phyloP scores from a whole-genome alignment of 2,113 vertebrate species.

The Cyanoderma ruficeps region DNA sequence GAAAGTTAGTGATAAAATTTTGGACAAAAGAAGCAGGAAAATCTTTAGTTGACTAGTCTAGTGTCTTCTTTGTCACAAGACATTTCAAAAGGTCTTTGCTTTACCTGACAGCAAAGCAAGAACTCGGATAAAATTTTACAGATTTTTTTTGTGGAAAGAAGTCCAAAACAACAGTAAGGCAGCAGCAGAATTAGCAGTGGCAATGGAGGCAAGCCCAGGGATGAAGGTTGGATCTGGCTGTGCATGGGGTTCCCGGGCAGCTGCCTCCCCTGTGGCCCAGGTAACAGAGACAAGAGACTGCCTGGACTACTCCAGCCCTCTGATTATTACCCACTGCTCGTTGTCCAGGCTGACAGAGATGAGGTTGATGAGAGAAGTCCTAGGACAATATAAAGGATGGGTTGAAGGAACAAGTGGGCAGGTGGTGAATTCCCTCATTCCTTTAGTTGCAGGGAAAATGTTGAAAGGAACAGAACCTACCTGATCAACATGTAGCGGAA shows the following conservation, averaged over 20 bases:
- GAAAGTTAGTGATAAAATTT: background rate
- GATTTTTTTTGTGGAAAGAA: background rate
- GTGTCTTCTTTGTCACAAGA: background rate
- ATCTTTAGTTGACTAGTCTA: background rate
- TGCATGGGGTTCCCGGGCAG: rapidly evolving
- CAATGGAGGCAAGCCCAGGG: background rate
- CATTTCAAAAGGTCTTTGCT: background rate
- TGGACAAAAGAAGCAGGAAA: background rate
- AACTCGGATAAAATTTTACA: background rate
- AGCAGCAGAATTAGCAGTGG: background rate
- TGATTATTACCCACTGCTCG: background rate
- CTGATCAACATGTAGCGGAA: background rate
- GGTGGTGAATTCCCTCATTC: background rate
- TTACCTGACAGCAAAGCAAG: background rate
- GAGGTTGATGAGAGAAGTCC: background rate
- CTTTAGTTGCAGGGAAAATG: background rate
- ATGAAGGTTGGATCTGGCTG: background rate
- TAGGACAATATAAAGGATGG: too few species aligned
- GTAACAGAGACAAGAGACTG: background rate
- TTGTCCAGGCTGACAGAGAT: background rate
- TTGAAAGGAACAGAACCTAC: background rate
- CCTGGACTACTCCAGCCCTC: background rate
- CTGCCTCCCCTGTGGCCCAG: background rate
- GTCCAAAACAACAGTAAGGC: background rate
- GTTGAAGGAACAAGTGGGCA: background rate